Evolutionary conservation across 2,888 invertebrate species (phyloP), one percentile per base, ranked within the genome.

Genomic region (Thymelicus lineola): DNA sequence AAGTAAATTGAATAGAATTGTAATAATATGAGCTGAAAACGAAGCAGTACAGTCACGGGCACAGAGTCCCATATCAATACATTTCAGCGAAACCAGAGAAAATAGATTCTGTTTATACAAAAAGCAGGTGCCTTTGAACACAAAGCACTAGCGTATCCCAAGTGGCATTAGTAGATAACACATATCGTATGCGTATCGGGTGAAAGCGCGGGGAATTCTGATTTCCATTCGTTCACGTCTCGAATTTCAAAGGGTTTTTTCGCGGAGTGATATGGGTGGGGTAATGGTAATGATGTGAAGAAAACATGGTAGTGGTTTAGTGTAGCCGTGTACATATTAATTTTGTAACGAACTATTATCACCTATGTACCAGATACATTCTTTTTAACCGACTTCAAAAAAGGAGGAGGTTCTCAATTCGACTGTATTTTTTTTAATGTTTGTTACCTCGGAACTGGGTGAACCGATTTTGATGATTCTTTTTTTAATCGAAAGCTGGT

Each of bases 211-310:
- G 91, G 92, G 91, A 87, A 88, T 91, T 82, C 87, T 87, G 91
- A 93, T 90, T 89, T 91, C 86, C 86, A 88, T 88, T 80, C 80
- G 80, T 75, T 75, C 85, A 85, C 85, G 88, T 82, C 80, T 86
- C 84, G 90, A 89, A 90, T 92, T 90, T 90, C 90, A 92, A 93
- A 91, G 88, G 89, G 89, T 83, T 91, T 91, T 86, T 88, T 86
- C 55, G 71, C 36, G 68, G 36, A 67, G 61, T 62, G 63, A 53
- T 38, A n/a, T 64, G 55, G 64, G 55, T 55, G 14, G 55, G 64
- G 42, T 55, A 42, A 55, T 38, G 63, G 64, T 63, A 55, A 64
- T 55, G 64, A 64, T 35, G 17, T 64, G 48, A 63, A 36, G 48
- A 62, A 48, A 48, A 62, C 48, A 36, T 42, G 14, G n/a, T 50